phyloP scores from a whole-genome alignment of 2,797 vertebrate genomes.

The Enteromius treurensis region DNA sequence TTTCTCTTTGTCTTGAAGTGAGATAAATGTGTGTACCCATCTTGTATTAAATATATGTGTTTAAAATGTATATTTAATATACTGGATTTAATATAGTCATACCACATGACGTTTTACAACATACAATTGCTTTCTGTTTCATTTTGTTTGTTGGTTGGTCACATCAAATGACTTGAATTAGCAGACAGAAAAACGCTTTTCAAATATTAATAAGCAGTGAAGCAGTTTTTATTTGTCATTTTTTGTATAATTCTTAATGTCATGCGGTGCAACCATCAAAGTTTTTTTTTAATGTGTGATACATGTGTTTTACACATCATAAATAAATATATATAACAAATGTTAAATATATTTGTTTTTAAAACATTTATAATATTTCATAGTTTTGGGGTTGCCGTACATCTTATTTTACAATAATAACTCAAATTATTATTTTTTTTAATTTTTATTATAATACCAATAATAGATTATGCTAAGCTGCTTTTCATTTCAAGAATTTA shows the following conservation, averaged over 20 bases:
- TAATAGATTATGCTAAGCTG: background rate
- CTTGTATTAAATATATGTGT: background rate
- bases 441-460: background rate
- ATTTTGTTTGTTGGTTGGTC: too few species aligned
- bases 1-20: background rate
- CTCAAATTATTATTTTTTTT: background rate
- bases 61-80: background rate
- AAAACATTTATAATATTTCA: background rate
- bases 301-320: background rate
- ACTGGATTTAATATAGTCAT: background rate
- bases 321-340: background rate
- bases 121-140: background rate
- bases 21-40: background rate
- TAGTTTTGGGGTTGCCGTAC: background rate
- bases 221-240: background rate
- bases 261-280: background rate
- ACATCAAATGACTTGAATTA: background rate
- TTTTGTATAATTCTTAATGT: background rate
- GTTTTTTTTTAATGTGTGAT: background rate
- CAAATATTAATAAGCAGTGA: background rate
- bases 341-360: background rate
- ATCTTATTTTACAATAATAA: too few species aligned
- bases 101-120: background rate
- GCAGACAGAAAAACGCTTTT: background rate
- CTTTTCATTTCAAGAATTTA: background rate